Evolutionary conservation across 1,140 invertebrate species (phyloP).

Genomic region (Bombus superbus): DNA sequence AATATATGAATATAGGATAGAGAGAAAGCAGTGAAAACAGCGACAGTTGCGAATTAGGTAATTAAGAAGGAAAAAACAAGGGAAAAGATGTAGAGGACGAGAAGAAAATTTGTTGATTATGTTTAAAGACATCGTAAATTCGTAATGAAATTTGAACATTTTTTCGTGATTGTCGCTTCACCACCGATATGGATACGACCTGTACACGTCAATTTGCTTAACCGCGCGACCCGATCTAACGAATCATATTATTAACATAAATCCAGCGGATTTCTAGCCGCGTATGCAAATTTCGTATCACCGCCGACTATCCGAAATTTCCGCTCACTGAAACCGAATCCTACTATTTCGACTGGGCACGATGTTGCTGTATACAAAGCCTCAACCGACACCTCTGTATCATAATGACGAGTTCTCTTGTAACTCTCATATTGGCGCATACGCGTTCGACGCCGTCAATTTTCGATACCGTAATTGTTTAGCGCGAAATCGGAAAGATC

Average conservation of each 20-base stretch:
- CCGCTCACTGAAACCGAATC: slow-evolving; percentile 50
- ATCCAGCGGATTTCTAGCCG: slow-evolving; percentile 38
- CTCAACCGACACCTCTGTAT: slow-evolving; percentile 10
- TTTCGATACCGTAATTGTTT: background rate
- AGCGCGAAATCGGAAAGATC: background rate
- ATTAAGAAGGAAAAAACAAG: background rate
- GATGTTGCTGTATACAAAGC: slow-evolving; percentile 21
- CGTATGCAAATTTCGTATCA: slow-evolving; percentile 38
- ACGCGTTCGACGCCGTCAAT: background rate
- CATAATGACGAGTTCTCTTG: slow-evolving; percentile 22
- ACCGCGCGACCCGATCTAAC: slow-evolving; percentile 3
- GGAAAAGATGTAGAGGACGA: background rate
- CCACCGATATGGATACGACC: too few relatives aligned
- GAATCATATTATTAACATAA: slow-evolving; percentile 52
- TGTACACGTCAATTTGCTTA: slow-evolving; percentile 18
- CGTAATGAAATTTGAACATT: background rate
- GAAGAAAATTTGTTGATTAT: background rate
- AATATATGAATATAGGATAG: too few relatives aligned
- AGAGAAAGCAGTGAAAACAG: background rate
- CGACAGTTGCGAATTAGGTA: background rate
- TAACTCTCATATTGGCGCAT: background rate
- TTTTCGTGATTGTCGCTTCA: background rate
- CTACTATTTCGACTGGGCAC: slow-evolving; percentile 39
- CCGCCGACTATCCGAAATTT: slow-evolving; percentile 50
- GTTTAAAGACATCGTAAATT: background rate